A percentile compares a stretch with the other conserved stretches of the same genome.
These are phyloP conservation scores for Lagopus muta DNA, from an alignment of 2,113 vertebrate species.

Conservation along the genomic window DNA sequence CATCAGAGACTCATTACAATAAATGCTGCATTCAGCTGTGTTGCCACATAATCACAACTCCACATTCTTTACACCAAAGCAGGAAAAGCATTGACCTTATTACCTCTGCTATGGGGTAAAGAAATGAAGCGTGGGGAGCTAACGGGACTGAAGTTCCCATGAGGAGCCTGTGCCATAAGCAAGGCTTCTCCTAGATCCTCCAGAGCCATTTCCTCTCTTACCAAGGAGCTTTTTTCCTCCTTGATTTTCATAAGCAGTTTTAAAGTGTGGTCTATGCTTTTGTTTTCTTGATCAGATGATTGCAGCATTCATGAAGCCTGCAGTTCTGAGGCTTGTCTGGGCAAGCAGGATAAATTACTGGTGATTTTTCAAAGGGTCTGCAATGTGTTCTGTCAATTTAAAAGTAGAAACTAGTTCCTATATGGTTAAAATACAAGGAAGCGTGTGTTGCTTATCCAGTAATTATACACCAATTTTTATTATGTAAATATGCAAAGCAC, in stretches of 20 bases:
- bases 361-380: not conserved
- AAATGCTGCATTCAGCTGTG: rapidly evolving
- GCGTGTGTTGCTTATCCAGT: not conserved
- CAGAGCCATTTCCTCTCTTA: not conserved
- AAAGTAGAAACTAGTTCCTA: not conserved
- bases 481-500: not conserved
- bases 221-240: not conserved
- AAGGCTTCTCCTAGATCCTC: not conserved
- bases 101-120: not conserved
- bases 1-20: not conserved
- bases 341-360: not conserved
- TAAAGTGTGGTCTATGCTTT: not conserved
- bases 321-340: not conserved
- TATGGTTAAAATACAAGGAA: not conserved
- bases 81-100: not conserved
- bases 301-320: not conserved
- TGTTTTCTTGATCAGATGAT: not conserved
- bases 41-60: not conserved
- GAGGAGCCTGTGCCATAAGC: not conserved
- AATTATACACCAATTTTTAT: not conserved
- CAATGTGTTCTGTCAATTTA: not conserved
- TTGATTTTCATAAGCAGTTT: not conserved
- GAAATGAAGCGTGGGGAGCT: not conserved
- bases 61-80: not conserved
- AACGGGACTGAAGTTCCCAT: not conserved